Conservation (phyloP, 2,888 invertebrate genomes). For the Unio pictorum region DNA sequence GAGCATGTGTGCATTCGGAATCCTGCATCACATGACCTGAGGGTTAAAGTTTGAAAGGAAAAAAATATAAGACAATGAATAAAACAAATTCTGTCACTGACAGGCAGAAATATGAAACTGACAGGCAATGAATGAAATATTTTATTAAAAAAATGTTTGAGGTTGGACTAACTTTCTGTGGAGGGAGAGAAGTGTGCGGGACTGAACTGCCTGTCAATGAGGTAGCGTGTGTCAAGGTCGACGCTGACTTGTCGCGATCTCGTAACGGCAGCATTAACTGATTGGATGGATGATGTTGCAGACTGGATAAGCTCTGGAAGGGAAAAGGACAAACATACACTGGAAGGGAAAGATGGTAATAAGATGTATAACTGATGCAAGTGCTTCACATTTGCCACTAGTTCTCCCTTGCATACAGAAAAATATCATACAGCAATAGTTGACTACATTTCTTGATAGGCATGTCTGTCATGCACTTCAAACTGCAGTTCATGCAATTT, state of each 20-base stretch:
- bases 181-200: constrained; percentile 28
- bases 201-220: constrained; percentile 5
- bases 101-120: constrained; percentile 1
- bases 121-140: background rate
- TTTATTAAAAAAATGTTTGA: background rate
- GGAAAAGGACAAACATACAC: constrained; percentile 1
- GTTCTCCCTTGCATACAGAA: background rate
- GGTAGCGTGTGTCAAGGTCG: constrained; percentile 10
- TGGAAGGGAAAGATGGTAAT: constrained; percentile 1
- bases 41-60: background rate
- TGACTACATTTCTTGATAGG: too few relatives aligned
- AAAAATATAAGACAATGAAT: background rate
- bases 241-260: constrained; percentile 51
- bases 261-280: constrained; percentile 45
- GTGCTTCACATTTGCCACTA: background rate
- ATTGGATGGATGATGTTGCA: constrained; percentile 14
- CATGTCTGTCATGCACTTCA: too few relatives aligned
- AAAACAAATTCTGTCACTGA: constrained; percentile 6
- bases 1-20: too few relatives aligned
- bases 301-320: constrained; percentile 32
- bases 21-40: too few relatives aligned
- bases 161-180: constrained; percentile 39
- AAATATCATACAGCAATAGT: background rate
- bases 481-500: too few relatives aligned
- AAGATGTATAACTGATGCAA: too few relatives aligned